A percentile compares a stretch with the other conserved stretches of the same genome.
Evolutionary conservation across 2,113 vertebrate genomes (phyloP).

Genomic region (Emydura subglobosa): DNA sequence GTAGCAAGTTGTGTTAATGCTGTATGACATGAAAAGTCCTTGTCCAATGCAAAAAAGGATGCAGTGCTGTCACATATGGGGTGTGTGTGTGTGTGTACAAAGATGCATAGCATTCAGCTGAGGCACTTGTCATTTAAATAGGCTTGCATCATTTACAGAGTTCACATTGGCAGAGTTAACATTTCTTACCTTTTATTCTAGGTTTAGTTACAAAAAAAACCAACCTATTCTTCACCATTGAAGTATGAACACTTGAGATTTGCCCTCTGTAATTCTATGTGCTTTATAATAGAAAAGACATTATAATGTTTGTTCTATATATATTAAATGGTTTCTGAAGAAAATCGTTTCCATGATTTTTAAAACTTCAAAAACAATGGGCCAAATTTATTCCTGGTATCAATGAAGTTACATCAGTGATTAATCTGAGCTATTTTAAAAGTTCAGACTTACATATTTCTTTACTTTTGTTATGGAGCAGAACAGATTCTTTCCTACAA

Average conservation of each 20-base stretch:
- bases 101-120: conserved; percentile 4
- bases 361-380: neutral
- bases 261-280: neutral
- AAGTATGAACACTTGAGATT: neutral
- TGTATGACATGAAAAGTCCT: neutral
- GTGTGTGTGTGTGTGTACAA: neutral
- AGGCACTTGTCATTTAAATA: neutral
- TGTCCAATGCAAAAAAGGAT: neutral
- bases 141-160: neutral
- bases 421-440: neutral
- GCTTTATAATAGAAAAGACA: neutral
- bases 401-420: neutral
- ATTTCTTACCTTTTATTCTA: neutral
- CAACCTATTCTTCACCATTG: neutral
- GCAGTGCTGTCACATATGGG: neutral
- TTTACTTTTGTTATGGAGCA: neutral
- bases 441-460: neutral
- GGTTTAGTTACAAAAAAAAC: neutral
- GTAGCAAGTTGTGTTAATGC: neutral
- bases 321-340: neutral
- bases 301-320: neutral
- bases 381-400: neutral
- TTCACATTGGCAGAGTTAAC: neutral
- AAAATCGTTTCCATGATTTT: neutral
- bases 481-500: neutral